Base-by-base conservation (phyloP, 2,888 invertebrate species). In the Oxytorus armatus region DNA sequence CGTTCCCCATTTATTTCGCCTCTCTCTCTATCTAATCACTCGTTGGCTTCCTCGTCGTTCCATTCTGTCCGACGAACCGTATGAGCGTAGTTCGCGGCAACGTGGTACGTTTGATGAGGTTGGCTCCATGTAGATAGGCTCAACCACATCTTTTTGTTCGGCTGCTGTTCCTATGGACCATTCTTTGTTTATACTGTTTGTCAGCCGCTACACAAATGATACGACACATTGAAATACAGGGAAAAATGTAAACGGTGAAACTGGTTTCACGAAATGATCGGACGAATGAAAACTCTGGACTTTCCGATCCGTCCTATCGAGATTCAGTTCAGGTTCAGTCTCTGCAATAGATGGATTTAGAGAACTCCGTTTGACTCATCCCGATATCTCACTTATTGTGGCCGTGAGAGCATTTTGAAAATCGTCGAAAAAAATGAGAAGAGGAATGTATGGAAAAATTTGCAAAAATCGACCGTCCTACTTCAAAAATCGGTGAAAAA, bases 31-130 rank as follows among this genome's bases (percentile, higher is more conserved):
- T 77, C 72, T 77, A 42, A 55, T 73, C 65, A 36, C 57, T 77
- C 75, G 69, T 72, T 44, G 76, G 18, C 65, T 78, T 72, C 25
- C 63, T 68, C 72, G 68, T 57, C 68, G 78, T 70, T 78, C 63
- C 72, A 72, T 75, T 63, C 76, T 44, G 47, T 42, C 76, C 75
- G 49, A 39, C 61, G 66, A 65, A 68, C 47, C 76, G 49, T 68
- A 53, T 49, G 66, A 29, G 25, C 70, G 51, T 53, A 51, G 55
- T 51, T 76, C 59, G 70, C 53, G 66, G 49, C 72, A 53, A 61
- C 33, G 47, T 53, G 76, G 49, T 72, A n/a, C 65, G 70, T 72
- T 79, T 47, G 42, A 72, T 66, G 79, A 76, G 75, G 75, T 39
- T 66, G 29, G 75, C 51, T 59, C 57, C 49, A 66, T 53, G 51